Conservation (phyloP, 1,140 invertebrate genomes). For the Tetramorium parvispinum region DNA sequence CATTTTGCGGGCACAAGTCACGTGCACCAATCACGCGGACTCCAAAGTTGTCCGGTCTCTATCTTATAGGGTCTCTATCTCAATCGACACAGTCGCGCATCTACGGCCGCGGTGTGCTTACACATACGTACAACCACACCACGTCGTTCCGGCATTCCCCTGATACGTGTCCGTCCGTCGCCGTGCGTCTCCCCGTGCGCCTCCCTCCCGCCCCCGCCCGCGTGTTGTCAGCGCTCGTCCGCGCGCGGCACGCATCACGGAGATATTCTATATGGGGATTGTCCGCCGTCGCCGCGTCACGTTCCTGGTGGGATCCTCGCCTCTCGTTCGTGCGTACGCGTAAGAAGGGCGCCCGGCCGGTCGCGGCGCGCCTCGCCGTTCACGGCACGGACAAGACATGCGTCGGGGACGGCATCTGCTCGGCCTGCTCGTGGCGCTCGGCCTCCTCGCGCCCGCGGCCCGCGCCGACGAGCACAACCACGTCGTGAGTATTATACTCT, state of each 20-base stretch:
- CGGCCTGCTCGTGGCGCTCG: slow-evolving; percentile 76
- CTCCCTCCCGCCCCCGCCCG: background rate
- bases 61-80: too few species aligned
- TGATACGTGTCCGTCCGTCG: slow-evolving; percentile 70
- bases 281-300: slow-evolving; percentile 64
- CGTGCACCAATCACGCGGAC: too few species aligned
- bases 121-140: background rate
- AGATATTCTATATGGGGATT: slow-evolving; percentile 73
- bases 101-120: slow-evolving; percentile 23
- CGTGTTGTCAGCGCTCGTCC: slow-evolving; percentile 62
- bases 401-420: slow-evolving; percentile 76
- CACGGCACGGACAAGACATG: slow-evolving; percentile 69
- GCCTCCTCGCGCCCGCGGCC: slow-evolving; percentile 75
- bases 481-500: slow-evolving; percentile 84
- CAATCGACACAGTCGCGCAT: slow-evolving; percentile 49
- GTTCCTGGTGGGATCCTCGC: slow-evolving; percentile 52
- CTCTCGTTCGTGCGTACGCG: slow-evolving; percentile 56
- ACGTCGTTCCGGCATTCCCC: slow-evolving; percentile 45
- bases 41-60: too few species aligned
- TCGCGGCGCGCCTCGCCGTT: slow-evolving; percentile 66
- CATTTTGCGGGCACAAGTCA: too few species aligned
- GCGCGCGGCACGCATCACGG: slow-evolving; percentile 50
- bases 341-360: slow-evolving; percentile 59
- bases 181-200: slow-evolving; percentile 1
- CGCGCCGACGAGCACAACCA: slow-evolving; percentile 88